Base-by-base conservation (phyloP, 2,113 vertebrate genomes). In the Ranitomeya variabilis region DNA sequence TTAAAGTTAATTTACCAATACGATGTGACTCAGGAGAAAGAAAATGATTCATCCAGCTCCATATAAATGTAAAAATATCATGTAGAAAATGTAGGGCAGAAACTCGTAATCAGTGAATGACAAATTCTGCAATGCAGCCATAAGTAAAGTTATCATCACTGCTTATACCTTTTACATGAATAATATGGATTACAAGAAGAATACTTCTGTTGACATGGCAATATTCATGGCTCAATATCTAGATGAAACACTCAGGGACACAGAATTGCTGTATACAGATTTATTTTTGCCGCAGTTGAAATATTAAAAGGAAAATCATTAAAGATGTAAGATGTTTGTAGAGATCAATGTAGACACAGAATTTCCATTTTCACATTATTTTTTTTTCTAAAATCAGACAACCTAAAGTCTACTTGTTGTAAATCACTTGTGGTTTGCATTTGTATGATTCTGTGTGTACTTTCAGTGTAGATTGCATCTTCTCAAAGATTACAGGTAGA, bases 281-380 rank as follows among this genome's bases (percentile, higher is more conserved):
- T 76, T 76, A 52, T 76, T 76, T 76, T 21, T 21, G 45, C 45
- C 14, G 45, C 45, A 51, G 18, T 7, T 76, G 18, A 76, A 76
- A 76, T 76, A 76, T 76, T 76, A 51, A 76, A 51, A 76, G 45
- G 16, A 76, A 76, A 74, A 76, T 52, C 73, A 76, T 76, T 52
- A 76, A 76, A 76, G 73, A 76, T 76, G 73, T 52, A 76, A 76
- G 9, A 76, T 76, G 45, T 76, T 76, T 76, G 73, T 11, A 21
- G 45, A 51, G 73, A 76, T 76, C 73, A 52, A 76, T 76, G 73
- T 52, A 19, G 73, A 76, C 73, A 76, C 6, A 76, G 45, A 51
- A 76, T 52, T 76, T 76, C 45, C 6, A 11, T 52, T 76, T 51
- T 51, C 71, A 74, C 15, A 15, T 45, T 45, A 3, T 74, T 51